Percentiles rank a stretch among this genome's conserved stretches.
Conservation (phyloP, 2,888 invertebrate genomes). For the Tenthredo amoena region DNA sequence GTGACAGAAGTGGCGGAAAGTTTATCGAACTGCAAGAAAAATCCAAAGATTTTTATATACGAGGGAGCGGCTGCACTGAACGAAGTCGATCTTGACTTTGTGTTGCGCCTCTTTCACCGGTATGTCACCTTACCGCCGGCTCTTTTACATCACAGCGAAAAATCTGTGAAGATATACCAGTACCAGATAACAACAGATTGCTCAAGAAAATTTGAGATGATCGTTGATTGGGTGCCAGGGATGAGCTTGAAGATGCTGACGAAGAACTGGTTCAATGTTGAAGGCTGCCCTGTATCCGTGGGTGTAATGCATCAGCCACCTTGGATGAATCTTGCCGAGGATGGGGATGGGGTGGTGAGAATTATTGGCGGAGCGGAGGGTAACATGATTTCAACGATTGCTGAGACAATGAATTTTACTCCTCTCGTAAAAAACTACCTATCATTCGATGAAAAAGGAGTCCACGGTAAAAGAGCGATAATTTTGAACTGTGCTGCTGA, state of each 20-base stretch:
- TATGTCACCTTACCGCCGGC: neutral
- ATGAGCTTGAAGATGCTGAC: too few species aligned
- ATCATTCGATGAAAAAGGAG: accelerated
- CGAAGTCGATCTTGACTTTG: neutral
- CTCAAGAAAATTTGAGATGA: neutral
- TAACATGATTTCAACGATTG: neutral
- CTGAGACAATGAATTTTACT: neutral
- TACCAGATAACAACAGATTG: neutral
- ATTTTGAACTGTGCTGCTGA: neutral
- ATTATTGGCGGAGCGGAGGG: neutral
- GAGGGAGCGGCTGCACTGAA: neutral
- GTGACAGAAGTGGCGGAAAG: neutral
- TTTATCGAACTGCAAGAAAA: neutral
- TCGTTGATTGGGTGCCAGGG: slow-evolving; percentile 9
- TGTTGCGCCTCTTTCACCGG: neutral
- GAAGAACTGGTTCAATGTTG: neutral
- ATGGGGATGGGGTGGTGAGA: neutral
- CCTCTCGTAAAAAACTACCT: neutral
- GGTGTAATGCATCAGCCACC: neutral
- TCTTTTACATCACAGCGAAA: neutral
- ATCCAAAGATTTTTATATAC: neutral
- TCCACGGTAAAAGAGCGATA: neutral
- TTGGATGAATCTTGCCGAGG: neutral
- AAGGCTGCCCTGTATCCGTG: neutral
- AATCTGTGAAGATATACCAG: neutral